These are phyloP conservation scores for Lathronympha strigana DNA, from an alignment of 2,888 invertebrate genomes.

Conservation along the genomic window DNA sequence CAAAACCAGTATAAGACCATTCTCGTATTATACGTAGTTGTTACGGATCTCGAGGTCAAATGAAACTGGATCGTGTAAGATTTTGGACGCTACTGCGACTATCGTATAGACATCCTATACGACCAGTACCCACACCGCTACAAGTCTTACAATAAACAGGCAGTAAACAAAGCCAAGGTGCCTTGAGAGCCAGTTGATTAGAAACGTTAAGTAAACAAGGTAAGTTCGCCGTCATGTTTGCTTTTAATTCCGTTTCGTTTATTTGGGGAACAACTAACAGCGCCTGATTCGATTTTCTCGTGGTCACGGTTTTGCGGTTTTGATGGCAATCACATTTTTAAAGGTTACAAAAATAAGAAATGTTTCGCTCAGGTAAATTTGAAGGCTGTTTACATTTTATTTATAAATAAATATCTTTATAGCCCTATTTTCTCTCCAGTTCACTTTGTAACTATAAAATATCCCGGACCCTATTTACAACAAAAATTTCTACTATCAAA, in stretches of 20 bases:
- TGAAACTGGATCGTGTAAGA: background rate
- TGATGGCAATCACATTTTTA: background rate
- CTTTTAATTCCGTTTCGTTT: slow-evolving; percentile 61
- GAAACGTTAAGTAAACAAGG: slow-evolving; percentile 56
- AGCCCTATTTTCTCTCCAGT: no score
- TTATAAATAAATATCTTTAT: no score
- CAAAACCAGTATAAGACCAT: no score
- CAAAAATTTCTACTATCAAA: no score
- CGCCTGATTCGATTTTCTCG: slow-evolving; percentile 22
- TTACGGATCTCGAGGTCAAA: background rate
- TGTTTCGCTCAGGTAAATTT: no score
- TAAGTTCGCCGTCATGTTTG: slow-evolving; percentile 56
- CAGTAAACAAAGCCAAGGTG: slow-evolving; percentile 30
- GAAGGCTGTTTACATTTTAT: no score
- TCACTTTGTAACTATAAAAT: no score
- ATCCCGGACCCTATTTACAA: no score
- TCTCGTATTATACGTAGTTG: no score
- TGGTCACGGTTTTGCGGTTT: background rate
- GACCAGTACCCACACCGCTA: background rate
- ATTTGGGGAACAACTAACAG: slow-evolving; percentile 25
- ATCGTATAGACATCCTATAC: background rate
- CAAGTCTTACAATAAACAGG: background rate
- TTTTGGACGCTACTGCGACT: background rate
- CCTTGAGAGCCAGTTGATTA: slow-evolving; percentile 54
- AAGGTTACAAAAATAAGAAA: no score